Conservation (phyloP, 2,797 vertebrate genomes). For the Gymnocypris eckloni region DNA sequence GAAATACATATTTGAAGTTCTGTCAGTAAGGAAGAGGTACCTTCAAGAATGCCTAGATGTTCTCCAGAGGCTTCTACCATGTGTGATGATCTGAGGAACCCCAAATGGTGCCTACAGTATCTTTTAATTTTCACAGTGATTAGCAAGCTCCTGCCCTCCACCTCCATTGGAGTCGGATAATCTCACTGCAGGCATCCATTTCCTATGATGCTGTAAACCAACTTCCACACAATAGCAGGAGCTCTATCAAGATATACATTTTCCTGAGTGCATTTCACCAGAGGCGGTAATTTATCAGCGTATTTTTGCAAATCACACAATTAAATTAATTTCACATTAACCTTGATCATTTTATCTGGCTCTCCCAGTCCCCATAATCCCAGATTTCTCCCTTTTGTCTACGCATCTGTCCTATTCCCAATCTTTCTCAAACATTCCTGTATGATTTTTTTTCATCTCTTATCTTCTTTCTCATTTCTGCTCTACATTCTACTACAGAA, state of each 20-base stretch:
- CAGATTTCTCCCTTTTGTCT: conserved; percentile 1
- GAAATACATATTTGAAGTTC: background rate
- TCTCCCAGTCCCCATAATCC: conserved; percentile 17
- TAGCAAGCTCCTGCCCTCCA: background rate
- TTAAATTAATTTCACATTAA: conserved; percentile 50
- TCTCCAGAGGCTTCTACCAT: background rate
- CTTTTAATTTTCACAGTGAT: conserved; percentile 32
- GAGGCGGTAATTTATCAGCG: background rate
- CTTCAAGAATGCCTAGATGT: background rate
- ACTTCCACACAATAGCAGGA: conserved; percentile 22
- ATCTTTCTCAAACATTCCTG: conserved; percentile 27
- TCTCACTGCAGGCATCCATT: conserved; percentile 17
- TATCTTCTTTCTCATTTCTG: conserved; percentile 50
- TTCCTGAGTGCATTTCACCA: conserved; percentile 23
- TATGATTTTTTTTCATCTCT: conserved; percentile 32
- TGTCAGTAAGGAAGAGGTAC: conserved; percentile 5
- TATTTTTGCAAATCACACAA: conserved; percentile 17
- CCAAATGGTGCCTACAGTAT: conserved; percentile 6
- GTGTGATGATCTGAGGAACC: conserved; percentile 2
- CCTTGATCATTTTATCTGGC: conserved; percentile 22
- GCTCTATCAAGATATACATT: conserved; percentile 16
- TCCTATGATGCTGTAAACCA: conserved; percentile 38
- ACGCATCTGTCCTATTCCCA: background rate
- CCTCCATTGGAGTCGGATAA: conserved; percentile 8
- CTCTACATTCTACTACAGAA: conserved; percentile 52